Evolutionary conservation across 2,888 invertebrate genomes (phyloP).

Genomic region (Tethea ocularis): DNA sequence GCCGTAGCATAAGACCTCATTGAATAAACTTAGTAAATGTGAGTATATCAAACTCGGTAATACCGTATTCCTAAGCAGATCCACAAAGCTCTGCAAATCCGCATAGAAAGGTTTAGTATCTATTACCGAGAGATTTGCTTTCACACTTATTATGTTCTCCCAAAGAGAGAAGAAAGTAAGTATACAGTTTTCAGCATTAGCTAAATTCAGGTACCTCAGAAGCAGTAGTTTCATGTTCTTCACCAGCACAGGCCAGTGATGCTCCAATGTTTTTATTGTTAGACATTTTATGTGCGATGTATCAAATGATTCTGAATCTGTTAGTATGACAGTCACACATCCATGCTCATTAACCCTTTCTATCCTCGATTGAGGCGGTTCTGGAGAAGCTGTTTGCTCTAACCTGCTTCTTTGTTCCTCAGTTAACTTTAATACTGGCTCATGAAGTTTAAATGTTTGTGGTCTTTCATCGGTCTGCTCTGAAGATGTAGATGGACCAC

Average conservation of each 20-base stretch:
- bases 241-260: slow-evolving; percentile 92
- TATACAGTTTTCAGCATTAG: slow-evolving; percentile 87
- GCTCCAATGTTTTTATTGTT: slow-evolving; percentile 92
- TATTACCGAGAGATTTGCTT: slow-evolving; percentile 94
- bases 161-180: slow-evolving; percentile 93
- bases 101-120: slow-evolving; percentile 95
- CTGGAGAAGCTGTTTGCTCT: slow-evolving; percentile 61
- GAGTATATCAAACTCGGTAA: slow-evolving; percentile 93
- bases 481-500: slow-evolving; percentile 65
- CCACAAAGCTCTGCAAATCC: slow-evolving; percentile 91
- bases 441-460: slow-evolving; percentile 63
- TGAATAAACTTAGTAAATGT: slow-evolving; percentile 92
- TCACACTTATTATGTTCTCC: slow-evolving; percentile 95
- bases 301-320: slow-evolving; percentile 92
- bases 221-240: slow-evolving; percentile 86
- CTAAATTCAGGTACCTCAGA: slow-evolving; percentile 82
- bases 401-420: slow-evolving; percentile 50
- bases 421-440: slow-evolving; percentile 71
- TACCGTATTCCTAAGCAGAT: slow-evolving; percentile 86
- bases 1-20: slow-evolving; percentile 95
- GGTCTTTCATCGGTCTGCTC: slow-evolving; percentile 48
- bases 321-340: slow-evolving; percentile 86
- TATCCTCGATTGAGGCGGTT: slow-evolving; percentile 64
- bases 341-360: slow-evolving; percentile 75
- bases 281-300: slow-evolving; percentile 94